Evolutionary conservation across 2,888 invertebrate species (phyloP), one percentile per base, ranked within the genome.

Genomic region (Physocephala rufipes): DNA sequence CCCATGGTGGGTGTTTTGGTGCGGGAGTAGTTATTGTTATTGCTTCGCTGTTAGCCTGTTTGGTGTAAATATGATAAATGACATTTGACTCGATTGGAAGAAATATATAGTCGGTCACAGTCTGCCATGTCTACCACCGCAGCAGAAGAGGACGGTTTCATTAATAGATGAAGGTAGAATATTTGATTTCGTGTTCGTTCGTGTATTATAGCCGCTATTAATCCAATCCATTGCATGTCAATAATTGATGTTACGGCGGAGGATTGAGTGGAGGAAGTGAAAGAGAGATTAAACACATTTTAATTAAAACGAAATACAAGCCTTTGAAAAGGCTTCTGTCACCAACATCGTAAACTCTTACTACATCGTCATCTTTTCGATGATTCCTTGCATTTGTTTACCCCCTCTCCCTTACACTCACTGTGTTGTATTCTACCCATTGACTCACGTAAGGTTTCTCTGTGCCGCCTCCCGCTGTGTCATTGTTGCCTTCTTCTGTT

Each of bases 11-110:
- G 70, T 63, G 36, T 53, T 24, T n/a, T 58, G 64, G 65, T 67
- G 74, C 72, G 61, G 72, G 58, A 49, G 59, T 73, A 47, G 19
- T 24, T 30, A 21, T 66, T 66, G 30, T 21, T 36, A 7, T 19
- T 63, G 63, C 21, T n/a, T 21, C 24, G 16, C 21, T 45, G 59
- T 53, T 59, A 28, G 15, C 12, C 55, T 64, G 49, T 47, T 26
- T 73, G 72, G 76, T 74, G 76, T 76, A 74, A 74, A 75, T 66
- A 71, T 76, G 76, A 76, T 75, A 74, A 76, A 76, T 74, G 71
- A 63, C 74, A 71, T 67, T 67, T 64, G 61, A 65, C 66, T 51
- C 21, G 53, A 30, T 13, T 49, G 47, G 7, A 16, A 19, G 36
- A 30, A 30, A 43, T n/a, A 36, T 9, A 9, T 9, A 9, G 36